Evolutionary conservation across 1,140 invertebrate genomes (phyloP), one percentile per base, ranked within the genome.

Genomic region (Potamilus streckersoni): DNA sequence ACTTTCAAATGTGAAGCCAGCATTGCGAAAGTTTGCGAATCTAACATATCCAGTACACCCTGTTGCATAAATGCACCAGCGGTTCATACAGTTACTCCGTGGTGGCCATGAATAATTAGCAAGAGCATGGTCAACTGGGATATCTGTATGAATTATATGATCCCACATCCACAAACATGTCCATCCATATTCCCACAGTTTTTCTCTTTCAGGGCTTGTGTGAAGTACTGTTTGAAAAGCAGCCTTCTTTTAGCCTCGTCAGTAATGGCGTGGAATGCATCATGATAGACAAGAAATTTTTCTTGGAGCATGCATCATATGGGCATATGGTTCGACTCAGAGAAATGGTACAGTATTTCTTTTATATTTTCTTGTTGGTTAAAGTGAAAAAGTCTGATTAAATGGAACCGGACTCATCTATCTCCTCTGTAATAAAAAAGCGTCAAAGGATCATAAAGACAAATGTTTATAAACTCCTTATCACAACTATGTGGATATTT

Each of bases 191-290:
- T 49, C 38, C 5, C 38, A 49, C 38, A 49, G 11, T 49, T 49
- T 49, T 49, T 49, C 11, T 0, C 31, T 69, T 76, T 15, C 72
- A 88, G 87, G 87, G 86, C 23, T 63, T 88, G 38, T 56, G 79
- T 15, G 84, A 88, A n/a, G 62, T 86, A 19, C 72, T 87, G 58
- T 85, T 82, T 75, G 81, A 83, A 8, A 78, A 85, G 49, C 86
- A 87, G 78, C 82, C 86, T 4, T 78, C 73, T 16, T 76, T 88
- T 58, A 82, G 84, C 71, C 79, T 87, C 27, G 83, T 87, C 71
- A 88, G 87, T 65, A 87, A 87, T 74, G 87, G 87, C 6, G 86
- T 82, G 11, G 87, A 88, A 72, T 85, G 84, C 38, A 81, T 88
- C 23, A 80, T 86, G 83, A 82, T 88, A 23, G 80, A 87, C 66